Percentiles rank a stretch among this genome's conserved stretches.
Evolutionary conservation across 2,888 invertebrate species (phyloP).

Genomic region (Hypsopygia costalis): DNA sequence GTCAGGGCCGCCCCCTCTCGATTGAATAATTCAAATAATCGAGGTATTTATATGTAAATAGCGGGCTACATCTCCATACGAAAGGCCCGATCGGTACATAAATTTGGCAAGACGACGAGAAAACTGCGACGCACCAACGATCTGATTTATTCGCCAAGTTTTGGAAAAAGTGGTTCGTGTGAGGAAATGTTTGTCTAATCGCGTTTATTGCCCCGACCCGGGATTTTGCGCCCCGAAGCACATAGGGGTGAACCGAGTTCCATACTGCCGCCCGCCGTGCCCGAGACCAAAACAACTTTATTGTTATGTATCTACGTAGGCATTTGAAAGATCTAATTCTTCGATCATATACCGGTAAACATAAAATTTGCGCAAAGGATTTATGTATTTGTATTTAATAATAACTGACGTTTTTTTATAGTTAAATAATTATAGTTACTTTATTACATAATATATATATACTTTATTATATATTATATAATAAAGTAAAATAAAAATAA

Average conservation of each 20-base stretch:
- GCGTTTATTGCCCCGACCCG: constrained; percentile 69
- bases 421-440: too few species aligned
- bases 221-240: constrained; percentile 60
- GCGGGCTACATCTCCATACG: constrained; percentile 79
- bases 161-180: constrained; percentile 74
- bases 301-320: not conserved
- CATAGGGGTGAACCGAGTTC: constrained; percentile 42
- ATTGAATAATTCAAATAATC: constrained; percentile 82
- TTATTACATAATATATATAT: too few species aligned
- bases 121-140: constrained; percentile 77
- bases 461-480: too few species aligned
- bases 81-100: constrained; percentile 80
- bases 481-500: too few species aligned
- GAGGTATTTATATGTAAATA: constrained; percentile 81
- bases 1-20: constrained; percentile 80
- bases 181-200: constrained; percentile 80
- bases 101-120: constrained; percentile 79
- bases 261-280: constrained; percentile 16
- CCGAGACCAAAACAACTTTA: constrained; percentile 29
- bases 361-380: too few species aligned
- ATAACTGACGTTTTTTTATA: too few species aligned
- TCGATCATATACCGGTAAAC: too few species aligned
- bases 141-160: constrained; percentile 78
- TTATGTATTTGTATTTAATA: too few species aligned
- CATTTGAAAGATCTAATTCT: not conserved